Base-by-base conservation (phyloP, 2,113 vertebrate species). In the Typhlomys cinereus region DNA sequence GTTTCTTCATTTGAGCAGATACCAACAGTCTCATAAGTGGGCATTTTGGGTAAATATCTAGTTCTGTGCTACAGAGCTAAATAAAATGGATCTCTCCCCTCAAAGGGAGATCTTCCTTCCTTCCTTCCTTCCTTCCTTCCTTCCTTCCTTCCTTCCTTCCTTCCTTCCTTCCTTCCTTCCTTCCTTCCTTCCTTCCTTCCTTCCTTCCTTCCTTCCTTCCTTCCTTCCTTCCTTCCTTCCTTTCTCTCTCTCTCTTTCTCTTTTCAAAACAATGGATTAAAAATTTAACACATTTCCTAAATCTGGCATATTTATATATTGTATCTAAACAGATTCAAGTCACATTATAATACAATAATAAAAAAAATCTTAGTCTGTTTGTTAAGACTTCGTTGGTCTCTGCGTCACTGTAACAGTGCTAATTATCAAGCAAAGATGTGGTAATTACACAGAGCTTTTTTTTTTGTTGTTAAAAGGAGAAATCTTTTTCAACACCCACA, bases 391-490 rank as follows among this genome's bases (percentile, higher is more conserved):
- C 97, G 96, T 93, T 95, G 79, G 95, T 97, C 97, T 98, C 96
- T 91, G 97, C 98, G 97, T 96, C 97, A 97, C 97, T 98, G 98
- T 97, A 98, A 97, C 96, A 97, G 98, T 96, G 97, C 98, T 99
- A 99, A 99, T 98, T 99, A 99, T 98, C 98, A 98, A 98, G 97
- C 98, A 98, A 99, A 99, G 98, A 98, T 98, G 98, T 96, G 98
- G 98, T 98, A 98, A 99, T 99, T 99, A 98, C 95, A 97, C 96
- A 98, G 98, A 98, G 98, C 97, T 98, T 98, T 98, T 98, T 98
- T n/a, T n/a, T n/a, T n/a, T n/a, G n/a, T 98, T 84, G 34, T 98
- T 98, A 98, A 99, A 98, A 98, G 98, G 97, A 98, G 97, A 98
- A 98, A 97, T 97, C 97, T 97, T 97, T 97, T 98, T 98, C 96